Percentiles rank a stretch among this genome's conserved stretches.
Conservation (phyloP, 1,140 invertebrate genomes). For the Agrypnia vestita region DNA sequence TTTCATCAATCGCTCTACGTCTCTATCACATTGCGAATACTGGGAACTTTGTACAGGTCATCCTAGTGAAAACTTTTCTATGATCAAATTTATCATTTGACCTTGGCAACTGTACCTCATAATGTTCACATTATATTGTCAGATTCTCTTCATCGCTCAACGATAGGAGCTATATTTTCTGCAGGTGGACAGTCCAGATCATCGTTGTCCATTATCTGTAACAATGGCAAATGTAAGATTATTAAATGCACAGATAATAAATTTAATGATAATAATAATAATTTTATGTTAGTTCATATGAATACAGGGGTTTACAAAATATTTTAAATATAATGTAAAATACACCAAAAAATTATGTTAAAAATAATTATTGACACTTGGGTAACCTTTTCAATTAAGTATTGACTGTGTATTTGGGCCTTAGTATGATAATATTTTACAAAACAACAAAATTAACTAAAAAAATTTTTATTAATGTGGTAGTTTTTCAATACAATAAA, state of each 20-base stretch:
- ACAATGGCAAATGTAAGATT: constrained; percentile 11
- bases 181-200: constrained; percentile 36
- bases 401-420: no score
- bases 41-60: constrained; percentile 45
- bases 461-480: no score
- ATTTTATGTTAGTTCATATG: no score
- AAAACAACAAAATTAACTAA: no score
- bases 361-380: no score
- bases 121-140: constrained; percentile 14
- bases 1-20: constrained; percentile 17
- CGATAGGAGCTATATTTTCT: constrained; percentile 47
- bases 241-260: background rate
- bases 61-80: constrained; percentile 12
- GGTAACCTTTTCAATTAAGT: no score
- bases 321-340: no score
- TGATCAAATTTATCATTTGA: background rate
- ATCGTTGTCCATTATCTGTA: constrained; percentile 54
- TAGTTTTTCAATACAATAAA: no score
- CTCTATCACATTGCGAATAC: constrained; percentile 45
- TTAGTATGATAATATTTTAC: background rate
- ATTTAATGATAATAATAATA: no score
- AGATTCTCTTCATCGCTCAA: constrained; percentile 55
- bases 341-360: no score
- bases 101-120: background rate
- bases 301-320: no score